phyloP scores from a whole-genome alignment of 2,888 invertebrate species.

The Pedicia rivosa region DNA sequence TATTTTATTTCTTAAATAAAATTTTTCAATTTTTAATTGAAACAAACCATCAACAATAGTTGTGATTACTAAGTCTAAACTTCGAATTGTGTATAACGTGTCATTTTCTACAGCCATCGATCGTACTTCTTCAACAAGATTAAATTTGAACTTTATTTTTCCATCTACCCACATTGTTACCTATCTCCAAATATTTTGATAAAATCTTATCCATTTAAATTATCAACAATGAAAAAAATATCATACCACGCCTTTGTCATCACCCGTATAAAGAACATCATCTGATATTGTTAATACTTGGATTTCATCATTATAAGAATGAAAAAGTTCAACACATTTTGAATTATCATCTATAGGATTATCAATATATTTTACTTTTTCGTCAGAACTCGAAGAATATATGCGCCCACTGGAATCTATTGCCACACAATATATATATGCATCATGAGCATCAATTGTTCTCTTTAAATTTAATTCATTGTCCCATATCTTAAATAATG shows the following conservation, averaged over 20 bases:
- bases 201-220: neutral
- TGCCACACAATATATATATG: slow-evolving; percentile 26
- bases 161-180: slow-evolving; percentile 26
- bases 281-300: slow-evolving; percentile 24
- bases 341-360: slow-evolving; percentile 24
- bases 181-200: neutral
- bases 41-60: slow-evolving; percentile 12
- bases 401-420: slow-evolving; percentile 25
- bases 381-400: slow-evolving; percentile 29
- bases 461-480: slow-evolving; percentile 21
- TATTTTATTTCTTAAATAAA: neutral
- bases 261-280: slow-evolving; percentile 24
- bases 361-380: slow-evolving; percentile 23
- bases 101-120: slow-evolving; percentile 24
- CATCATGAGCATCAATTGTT: slow-evolving; percentile 23
- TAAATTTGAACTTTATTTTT: slow-evolving; percentile 28
- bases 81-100: slow-evolving; percentile 26
- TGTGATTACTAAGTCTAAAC: slow-evolving; percentile 27
- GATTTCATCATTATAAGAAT: slow-evolving; percentile 25
- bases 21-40: neutral
- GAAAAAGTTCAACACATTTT: no score
- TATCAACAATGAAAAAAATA: neutral
- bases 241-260: slow-evolving; percentile 27
- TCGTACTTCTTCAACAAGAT: slow-evolving; percentile 28
- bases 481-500: slow-evolving; percentile 25